Percentiles rank a stretch among this genome's conserved stretches.
phyloP scores from a whole-genome alignment of 2,888 invertebrate genomes.

The Liopterus haemorrhoidalis region DNA sequence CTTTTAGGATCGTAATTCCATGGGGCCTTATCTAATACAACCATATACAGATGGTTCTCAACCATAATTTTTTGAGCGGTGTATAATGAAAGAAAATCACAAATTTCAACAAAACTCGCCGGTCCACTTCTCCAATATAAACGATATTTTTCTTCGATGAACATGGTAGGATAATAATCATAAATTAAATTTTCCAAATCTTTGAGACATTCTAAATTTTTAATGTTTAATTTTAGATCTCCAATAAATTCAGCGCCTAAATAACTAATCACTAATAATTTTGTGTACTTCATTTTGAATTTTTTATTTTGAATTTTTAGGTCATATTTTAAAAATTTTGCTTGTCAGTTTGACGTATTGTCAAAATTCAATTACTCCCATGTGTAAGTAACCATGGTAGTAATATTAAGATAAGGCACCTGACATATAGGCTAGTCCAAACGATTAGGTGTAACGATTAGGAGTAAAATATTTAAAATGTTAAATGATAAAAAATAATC shows the following conservation, averaged over 20 bases:
- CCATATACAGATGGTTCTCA: conserved; percentile 29
- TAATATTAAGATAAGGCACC: too few species aligned
- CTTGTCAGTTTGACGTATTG: too few species aligned
- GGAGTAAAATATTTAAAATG: too few species aligned
- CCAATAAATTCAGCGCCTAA: conserved; percentile 32
- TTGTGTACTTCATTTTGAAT: conserved; percentile 21
- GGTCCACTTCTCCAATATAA: conserved; percentile 36
- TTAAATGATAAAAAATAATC: too few species aligned
- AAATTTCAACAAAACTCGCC: conserved; percentile 31
- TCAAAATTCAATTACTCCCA: too few species aligned
- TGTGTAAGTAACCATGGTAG: too few species aligned
- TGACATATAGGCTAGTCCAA: too few species aligned
- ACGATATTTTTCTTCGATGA: conserved; percentile 23
- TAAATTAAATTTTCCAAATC: conserved; percentile 29
- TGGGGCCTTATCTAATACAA: conserved; percentile 27
- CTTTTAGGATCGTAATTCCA: not conserved
- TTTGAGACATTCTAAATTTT: conserved; percentile 14
- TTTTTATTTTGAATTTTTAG: not conserved
- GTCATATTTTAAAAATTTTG: too few species aligned
- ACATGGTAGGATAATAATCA: conserved; percentile 30
- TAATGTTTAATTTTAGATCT: conserved; percentile 21
- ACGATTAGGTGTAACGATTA: too few species aligned
- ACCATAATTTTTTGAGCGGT: conserved; percentile 31
- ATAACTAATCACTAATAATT: conserved; percentile 32
- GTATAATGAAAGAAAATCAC: conserved; percentile 33